phyloP scores from a whole-genome alignment of 2,113 vertebrate species.

The Gymnarchus niloticus region DNA sequence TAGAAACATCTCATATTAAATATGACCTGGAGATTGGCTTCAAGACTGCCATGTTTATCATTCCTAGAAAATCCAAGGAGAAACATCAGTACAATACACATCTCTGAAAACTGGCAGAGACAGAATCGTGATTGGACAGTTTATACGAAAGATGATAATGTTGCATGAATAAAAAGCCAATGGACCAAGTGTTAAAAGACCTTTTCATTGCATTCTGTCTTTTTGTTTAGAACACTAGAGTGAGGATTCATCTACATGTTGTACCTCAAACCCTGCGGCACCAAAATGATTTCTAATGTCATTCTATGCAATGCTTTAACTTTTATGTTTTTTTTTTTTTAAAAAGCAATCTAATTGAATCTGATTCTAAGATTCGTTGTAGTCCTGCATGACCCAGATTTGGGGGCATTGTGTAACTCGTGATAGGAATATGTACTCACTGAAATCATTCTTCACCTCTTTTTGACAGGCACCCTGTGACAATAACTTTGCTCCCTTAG shows the following conservation, averaged over 20 bases:
- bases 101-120: not conserved
- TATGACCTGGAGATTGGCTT: not conserved
- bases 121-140: not conserved
- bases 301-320: too few relatives aligned
- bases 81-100: not conserved
- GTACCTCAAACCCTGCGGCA: not conserved
- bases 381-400: not conserved
- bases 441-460: not conserved
- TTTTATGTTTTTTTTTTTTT: too few relatives aligned
- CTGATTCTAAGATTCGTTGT: not conserved
- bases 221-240: not conserved
- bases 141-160: too few relatives aligned
- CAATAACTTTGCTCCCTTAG: not conserved
- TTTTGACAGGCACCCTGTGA: not conserved
- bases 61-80: not conserved
- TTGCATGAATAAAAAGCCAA: not conserved
- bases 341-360: too few relatives aligned
- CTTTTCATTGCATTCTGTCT: not conserved
- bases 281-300: too few relatives aligned
- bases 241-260: not conserved
- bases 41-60: not conserved
- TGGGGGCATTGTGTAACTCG: not conserved
- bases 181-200: not conserved
- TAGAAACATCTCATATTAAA: not conserved
- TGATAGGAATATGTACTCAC: not conserved